Percentiles rank a stretch among this genome's conserved stretches.
Conservation (phyloP, 2,113 vertebrate genomes). For the Bostrychus sinensis region DNA sequence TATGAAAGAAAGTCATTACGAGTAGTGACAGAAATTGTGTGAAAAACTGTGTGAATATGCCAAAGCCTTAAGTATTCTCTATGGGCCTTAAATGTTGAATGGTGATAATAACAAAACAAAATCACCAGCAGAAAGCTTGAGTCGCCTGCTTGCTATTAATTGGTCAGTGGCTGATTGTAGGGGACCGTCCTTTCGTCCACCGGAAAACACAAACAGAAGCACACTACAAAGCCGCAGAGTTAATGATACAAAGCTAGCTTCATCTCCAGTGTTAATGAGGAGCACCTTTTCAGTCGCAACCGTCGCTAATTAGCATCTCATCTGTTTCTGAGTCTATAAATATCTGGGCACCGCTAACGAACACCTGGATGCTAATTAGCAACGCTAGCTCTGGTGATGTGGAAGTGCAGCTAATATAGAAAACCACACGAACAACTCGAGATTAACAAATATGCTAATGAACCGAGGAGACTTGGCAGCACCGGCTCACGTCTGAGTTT, state of each 20-base stretch:
- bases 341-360: slow-evolving; percentile 21
- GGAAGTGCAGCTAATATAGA: background rate
- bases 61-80: too few species aligned
- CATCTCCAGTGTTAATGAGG: background rate
- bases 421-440: slow-evolving; percentile 12
- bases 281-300: background rate
- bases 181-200: too few species aligned
- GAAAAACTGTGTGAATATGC: too few species aligned
- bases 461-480: slow-evolving; percentile 26
- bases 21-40: too few species aligned
- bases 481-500: background rate
- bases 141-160: too few species aligned
- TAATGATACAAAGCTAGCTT: background rate
- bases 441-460: slow-evolving; percentile 43
- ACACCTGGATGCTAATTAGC: slow-evolving; percentile 30
- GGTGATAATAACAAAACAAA: too few species aligned
- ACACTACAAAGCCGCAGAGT: too few species aligned
- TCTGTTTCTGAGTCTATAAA: slow-evolving; percentile 3
- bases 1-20: too few species aligned
- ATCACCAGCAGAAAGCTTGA: background rate
- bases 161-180: too few species aligned
- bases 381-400: background rate
- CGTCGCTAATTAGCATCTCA: slow-evolving; percentile 7
- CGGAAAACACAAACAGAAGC: too few species aligned
- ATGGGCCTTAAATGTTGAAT: too few species aligned